Evolutionary conservation across 1,140 invertebrate genomes (phyloP).

Genomic region (Lasioglossum albipes): DNA sequence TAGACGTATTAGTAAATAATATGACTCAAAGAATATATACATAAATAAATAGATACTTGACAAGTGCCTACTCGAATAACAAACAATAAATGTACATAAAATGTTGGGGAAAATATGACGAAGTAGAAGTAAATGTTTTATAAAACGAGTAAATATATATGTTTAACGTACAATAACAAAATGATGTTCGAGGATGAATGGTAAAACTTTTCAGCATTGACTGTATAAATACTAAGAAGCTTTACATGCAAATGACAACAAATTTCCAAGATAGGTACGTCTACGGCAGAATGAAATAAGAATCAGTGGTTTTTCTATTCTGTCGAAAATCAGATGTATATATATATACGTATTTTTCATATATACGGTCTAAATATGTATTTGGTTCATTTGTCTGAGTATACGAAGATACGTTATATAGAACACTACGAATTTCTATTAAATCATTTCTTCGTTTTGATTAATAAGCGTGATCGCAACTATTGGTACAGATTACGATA

Average conservation of each 20-base stretch:
- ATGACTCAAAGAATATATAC: background rate
- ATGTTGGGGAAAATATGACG: background rate
- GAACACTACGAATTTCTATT: constrained; percentile 4
- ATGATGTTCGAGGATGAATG: constrained; percentile 6
- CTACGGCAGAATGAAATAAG: constrained; percentile 41
- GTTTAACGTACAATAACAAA: constrained; percentile 28
- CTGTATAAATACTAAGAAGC: constrained; percentile 30
- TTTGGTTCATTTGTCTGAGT: background rate
- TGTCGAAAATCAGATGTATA: constrained; percentile 48
- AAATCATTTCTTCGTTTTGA: constrained; percentile 18
- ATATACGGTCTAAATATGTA: background rate
- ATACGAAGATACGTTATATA: background rate
- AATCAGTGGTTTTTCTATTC: constrained; percentile 40
- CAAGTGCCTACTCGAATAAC: background rate
- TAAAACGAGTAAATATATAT: background rate
- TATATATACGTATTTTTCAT: constrained; percentile 43
- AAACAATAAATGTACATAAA: background rate
- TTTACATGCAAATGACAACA: constrained; percentile 43
- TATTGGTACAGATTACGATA: background rate
- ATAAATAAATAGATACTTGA: background rate
- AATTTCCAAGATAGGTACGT: constrained; percentile 14
- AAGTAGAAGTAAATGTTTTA: constrained; percentile 1
- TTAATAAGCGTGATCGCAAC: background rate
- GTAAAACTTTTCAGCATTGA: constrained; percentile 11
- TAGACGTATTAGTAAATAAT: background rate